Evolutionary conservation across 2,797 vertebrate species (phyloP).

Genomic region (Apodemus agrarius): DNA sequence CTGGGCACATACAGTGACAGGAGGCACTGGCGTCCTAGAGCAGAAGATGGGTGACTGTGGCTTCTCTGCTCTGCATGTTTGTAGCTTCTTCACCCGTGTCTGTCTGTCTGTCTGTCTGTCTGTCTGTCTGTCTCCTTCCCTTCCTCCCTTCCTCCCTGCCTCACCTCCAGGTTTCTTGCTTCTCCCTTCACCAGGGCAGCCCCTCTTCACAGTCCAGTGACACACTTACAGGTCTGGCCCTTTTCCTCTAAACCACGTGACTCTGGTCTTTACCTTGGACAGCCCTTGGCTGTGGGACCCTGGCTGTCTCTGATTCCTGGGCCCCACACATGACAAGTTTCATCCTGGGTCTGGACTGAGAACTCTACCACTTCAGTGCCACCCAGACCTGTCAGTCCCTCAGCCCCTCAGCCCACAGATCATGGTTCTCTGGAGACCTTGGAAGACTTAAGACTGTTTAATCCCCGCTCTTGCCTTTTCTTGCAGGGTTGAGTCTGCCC

Average conservation of each 20-base stretch:
- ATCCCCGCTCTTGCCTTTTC: neutral
- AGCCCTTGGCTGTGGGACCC: neutral
- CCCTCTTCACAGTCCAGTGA: neutral
- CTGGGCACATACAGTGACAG: neutral
- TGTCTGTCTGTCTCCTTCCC: too few species aligned
- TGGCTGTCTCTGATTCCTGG: neutral
- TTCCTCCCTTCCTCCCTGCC: neutral
- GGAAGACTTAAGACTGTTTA: neutral
- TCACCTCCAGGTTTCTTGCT: neutral
- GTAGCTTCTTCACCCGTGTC: neutral
- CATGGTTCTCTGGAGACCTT: neutral
- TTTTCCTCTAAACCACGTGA: neutral
- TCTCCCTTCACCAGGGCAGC: neutral
- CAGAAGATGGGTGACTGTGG: neutral
- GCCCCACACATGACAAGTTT: neutral
- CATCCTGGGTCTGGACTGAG: neutral
- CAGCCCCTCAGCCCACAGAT: neutral
- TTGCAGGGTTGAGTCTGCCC: neutral
- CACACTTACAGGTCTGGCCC: neutral
- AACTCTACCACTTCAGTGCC: rapidly evolving
- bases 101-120: rapidly evolving
- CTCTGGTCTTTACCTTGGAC: neutral
- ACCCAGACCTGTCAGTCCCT: too few species aligned
- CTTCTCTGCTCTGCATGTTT: neutral
- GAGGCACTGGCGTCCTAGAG: neutral